A percentile compares a stretch with the other conserved stretches of the same genome.
phyloP scores from a whole-genome alignment of 1,140 invertebrate genomes.

The Palaemon carinicauda region DNA sequence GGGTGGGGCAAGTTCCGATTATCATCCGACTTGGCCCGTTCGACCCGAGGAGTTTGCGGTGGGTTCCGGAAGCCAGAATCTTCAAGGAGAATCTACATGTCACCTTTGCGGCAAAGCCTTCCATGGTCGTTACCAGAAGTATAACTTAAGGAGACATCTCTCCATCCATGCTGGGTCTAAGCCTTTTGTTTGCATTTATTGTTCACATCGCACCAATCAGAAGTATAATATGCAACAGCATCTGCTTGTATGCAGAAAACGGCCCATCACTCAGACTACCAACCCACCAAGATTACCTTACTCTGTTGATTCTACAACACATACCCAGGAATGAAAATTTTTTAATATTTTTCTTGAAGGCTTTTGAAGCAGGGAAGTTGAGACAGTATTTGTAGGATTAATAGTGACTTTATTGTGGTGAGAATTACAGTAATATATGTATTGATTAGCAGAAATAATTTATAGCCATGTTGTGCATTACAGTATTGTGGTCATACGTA shows the following conservation, averaged over 20 bases:
- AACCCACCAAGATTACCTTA: neutral
- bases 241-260: slow-evolving; percentile 36
- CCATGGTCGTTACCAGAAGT: slow-evolving; percentile 42
- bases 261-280: neutral
- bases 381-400: too few relatives aligned
- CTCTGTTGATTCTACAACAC: neutral
- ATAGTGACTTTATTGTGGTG: too few relatives aligned
- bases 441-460: too few relatives aligned
- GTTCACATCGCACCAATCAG: slow-evolving; percentile 54
- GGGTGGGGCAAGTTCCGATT: neutral
- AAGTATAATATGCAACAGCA: slow-evolving; percentile 57
- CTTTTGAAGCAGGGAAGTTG: too few relatives aligned
- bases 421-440: too few relatives aligned
- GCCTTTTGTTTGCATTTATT: slow-evolving; percentile 62
- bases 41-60: too few relatives aligned
- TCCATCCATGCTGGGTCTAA: slow-evolving; percentile 61
- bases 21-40: neutral
- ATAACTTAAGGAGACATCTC: slow-evolving; percentile 52
- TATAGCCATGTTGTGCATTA: too few relatives aligned
- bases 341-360: too few relatives aligned
- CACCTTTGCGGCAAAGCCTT: slow-evolving; percentile 43
- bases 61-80: too few relatives aligned
- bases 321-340: neutral
- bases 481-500: too few relatives aligned
- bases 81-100: slow-evolving; percentile 18